Conservation (phyloP, 2,888 invertebrate genomes). For the Aplocera efformata region DNA sequence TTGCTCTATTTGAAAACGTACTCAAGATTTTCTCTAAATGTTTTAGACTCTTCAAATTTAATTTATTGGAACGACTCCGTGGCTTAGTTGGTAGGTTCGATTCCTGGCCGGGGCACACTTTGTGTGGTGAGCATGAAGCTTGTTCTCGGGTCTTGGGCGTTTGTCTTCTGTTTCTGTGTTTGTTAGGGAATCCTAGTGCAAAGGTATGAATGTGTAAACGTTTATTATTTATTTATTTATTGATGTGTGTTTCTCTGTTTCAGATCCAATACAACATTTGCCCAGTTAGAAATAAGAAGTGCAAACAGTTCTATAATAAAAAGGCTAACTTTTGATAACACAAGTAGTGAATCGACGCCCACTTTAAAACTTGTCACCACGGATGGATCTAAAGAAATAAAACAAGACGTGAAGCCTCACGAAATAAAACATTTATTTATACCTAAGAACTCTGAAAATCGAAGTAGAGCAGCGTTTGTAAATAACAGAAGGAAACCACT, state of each 20-base stretch:
- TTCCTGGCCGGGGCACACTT: too few species aligned
- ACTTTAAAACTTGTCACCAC: slow-evolving; percentile 58
- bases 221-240: slow-evolving; percentile 13
- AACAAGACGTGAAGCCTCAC: slow-evolving; percentile 67
- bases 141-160: too few species aligned
- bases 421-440: slow-evolving; percentile 70
- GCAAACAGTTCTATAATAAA: slow-evolving; percentile 63
- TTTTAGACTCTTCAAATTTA: too few species aligned
- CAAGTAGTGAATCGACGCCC: slow-evolving; percentile 57
- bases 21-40: too few species aligned
- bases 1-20: not conserved
- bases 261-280: slow-evolving; percentile 72
- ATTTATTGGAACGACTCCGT: too few species aligned
- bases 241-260: too few species aligned
- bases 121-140: too few species aligned
- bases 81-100: too few species aligned
- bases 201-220: too few species aligned
- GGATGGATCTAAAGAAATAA: slow-evolving; percentile 63
- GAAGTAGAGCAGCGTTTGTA: slow-evolving; percentile 63
- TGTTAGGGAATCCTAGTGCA: too few species aligned
- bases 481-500: slow-evolving; percentile 58
- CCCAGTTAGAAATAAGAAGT: slow-evolving; percentile 69
- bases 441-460: slow-evolving; percentile 64
- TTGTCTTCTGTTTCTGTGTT: too few species aligned
- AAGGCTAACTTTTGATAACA: slow-evolving; percentile 63